Evolutionary conservation across 2,113 vertebrate species (phyloP), one percentile per base, ranked within the genome.

Genomic region (Carettochelys insculpta): DNA sequence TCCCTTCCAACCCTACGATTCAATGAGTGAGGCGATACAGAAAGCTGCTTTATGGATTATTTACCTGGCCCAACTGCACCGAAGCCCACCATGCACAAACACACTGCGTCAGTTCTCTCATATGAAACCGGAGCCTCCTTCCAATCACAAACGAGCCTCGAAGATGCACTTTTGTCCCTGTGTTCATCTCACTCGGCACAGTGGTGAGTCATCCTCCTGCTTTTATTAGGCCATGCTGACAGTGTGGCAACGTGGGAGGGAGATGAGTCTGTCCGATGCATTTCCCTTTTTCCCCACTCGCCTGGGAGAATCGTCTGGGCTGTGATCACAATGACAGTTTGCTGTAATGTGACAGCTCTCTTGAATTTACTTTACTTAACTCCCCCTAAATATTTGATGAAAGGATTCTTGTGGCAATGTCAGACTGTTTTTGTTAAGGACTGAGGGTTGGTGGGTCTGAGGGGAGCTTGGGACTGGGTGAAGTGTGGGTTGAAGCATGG

Each of bases 251-350:
- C 9, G n/a, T 73, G n/a, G 53, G 76, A 65, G 0, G 0, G 50
- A 89, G 78, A 8, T 83, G 31, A 0, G 0, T 82, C 78, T 89
- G 81, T 82, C 93, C 80, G 68, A 86, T 80, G 45, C 61, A 77
- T 94, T 92, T 93, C 81, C 47, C 38, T 87, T 47, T n/a, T 84
- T 93, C 87, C 85, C 68, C 6, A 24, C 54, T 56, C 27, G 11
- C 6, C 5, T 56, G 27, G 54, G 71, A 86, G 91, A 92, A 65
- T 54, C 75, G 25, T 41, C n/a, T 7, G 77, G 52, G 83, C 83
- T 14, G 6, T 43, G 71, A 45, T 75, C 24, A 92, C 43, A 53
- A 51, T 1, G 2, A 87, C 68, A 0, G 1, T 90, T 77, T 71
- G n/a, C 79, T 85, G 41, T 5, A 19, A 11, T 24, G 29, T 43